Conservation (phyloP, 2,797 vertebrate species). For the Microtus agrestis region DNA sequence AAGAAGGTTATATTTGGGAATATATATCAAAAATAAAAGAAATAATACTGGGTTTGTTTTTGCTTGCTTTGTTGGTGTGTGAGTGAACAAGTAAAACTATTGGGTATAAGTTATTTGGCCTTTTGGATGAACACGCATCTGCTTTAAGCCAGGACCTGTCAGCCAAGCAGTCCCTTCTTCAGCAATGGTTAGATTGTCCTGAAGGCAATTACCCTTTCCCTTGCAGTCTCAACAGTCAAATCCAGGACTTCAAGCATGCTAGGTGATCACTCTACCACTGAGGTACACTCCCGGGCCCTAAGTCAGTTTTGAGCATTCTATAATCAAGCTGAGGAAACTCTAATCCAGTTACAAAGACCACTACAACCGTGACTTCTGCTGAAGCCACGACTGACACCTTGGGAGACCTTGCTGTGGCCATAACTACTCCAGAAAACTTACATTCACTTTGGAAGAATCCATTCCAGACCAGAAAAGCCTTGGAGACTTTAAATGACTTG, state of each 20-base stretch:
- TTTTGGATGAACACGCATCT: neutral
- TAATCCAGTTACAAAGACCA: neutral
- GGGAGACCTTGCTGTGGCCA: neutral
- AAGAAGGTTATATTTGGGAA: neutral
- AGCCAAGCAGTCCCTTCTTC: neutral
- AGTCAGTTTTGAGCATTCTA: neutral
- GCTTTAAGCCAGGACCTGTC: neutral
- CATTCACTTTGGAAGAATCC: neutral
- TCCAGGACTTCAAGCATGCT: neutral
- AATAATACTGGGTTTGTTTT: neutral
- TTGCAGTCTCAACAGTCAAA: neutral
- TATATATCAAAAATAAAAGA: neutral
- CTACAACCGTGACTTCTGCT: neutral
- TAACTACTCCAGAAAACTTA: neutral
- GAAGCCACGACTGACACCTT: neutral
- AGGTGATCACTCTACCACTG: neutral
- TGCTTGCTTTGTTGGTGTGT: neutral
- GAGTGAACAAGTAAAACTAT: neutral
- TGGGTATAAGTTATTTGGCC: neutral
- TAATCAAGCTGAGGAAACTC: neutral
- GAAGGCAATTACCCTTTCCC: neutral
- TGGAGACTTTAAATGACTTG: neutral
- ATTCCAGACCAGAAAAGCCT: neutral
- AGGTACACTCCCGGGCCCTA: neutral
- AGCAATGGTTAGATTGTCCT: neutral